Base-by-base conservation (phyloP, 2,797 vertebrate species). In the Microchirus variegatus region DNA sequence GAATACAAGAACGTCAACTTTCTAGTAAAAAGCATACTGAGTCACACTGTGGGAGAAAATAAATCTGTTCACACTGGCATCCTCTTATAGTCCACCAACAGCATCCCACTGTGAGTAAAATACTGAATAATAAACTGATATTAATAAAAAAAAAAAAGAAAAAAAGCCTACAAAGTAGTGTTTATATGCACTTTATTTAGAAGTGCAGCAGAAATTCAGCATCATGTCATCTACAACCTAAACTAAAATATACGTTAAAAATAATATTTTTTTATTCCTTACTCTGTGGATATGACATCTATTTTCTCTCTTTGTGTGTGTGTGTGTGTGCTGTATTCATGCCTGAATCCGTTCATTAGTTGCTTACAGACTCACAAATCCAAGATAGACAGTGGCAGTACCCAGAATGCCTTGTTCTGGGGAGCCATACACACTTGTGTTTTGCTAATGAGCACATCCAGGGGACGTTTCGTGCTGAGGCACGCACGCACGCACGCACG, bases 371-470 rank as follows among this genome's bases (percentile, higher is more conserved):
- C 73, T 79, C 75, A 61, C 63, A 75, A 58, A 69, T 65, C 66
- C 54, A 19, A 78, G 59, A 74, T 43, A 77, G 78, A 73, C 67
- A 72, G 81, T 68, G 60, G 54, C 63, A 63, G 54, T 86, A 83
- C 83, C 87, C 81, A 89, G 57, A 87, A 86, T 89, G 78, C 86
- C 71, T 77, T 82, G 64, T 87, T 89, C 73, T 75, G 66, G 60
- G 76, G 76, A 81, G 49, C 66, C 57, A 64, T 76, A 68, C 64
- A 17, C 77, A 83, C 74, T 86, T 68, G 77, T 87, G 78, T 81
- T 85, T 86, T 82, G 77, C 82, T 87, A 91, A 89, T 89, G 87
- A 91, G 83, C 83, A 75, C 81, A 84, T 88, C 57, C 73, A 87
- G 85, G 75, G 81, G 77, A 87, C 60, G 67, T 68, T 79, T 78